These are phyloP conservation scores for Sycophila sp. DNA, from an alignment of 1,140 invertebrate species.

Conservation along the genomic window DNA sequence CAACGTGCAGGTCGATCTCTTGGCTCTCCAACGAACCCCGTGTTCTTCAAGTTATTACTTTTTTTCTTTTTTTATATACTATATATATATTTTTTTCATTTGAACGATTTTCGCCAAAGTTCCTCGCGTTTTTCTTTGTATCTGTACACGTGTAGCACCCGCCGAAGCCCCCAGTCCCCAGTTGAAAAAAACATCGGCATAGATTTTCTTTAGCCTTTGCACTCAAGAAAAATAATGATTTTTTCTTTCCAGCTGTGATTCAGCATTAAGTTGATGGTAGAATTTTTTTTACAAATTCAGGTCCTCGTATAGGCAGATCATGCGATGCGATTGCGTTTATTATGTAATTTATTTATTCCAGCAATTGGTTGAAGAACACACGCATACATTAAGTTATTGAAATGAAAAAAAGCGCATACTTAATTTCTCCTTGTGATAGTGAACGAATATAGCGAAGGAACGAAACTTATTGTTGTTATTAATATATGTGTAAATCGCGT, in stretches of 20 bases:
- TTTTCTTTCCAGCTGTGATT: constrained; percentile 21
- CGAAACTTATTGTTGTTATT: constrained; percentile 36
- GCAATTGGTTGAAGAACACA: constrained; percentile 41
- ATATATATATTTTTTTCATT: constrained; percentile 26
- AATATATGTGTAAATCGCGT: constrained; percentile 31
- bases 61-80: constrained; percentile 35
- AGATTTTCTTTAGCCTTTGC: constrained; percentile 38
- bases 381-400: constrained; percentile 17
- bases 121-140: constrained; percentile 35
- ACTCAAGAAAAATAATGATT: constrained; percentile 33
- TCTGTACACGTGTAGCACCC: not conserved
- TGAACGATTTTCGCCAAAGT: constrained; percentile 24
- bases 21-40: constrained; percentile 59
- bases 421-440: constrained; percentile 59
- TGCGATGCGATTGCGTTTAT: constrained; percentile 33
- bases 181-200: constrained; percentile 1
- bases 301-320: constrained; percentile 11
- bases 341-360: constrained; percentile 30
- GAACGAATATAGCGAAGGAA: constrained; percentile 34
- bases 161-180: too few species aligned
- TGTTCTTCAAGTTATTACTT: constrained; percentile 40
- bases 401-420: constrained; percentile 49
- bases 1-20: constrained; percentile 60
- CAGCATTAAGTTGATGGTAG: constrained; percentile 8
- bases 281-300: constrained; percentile 12